Base-by-base conservation (phyloP, 1,140 invertebrate genomes). In the Ruditapes philippinarum region DNA sequence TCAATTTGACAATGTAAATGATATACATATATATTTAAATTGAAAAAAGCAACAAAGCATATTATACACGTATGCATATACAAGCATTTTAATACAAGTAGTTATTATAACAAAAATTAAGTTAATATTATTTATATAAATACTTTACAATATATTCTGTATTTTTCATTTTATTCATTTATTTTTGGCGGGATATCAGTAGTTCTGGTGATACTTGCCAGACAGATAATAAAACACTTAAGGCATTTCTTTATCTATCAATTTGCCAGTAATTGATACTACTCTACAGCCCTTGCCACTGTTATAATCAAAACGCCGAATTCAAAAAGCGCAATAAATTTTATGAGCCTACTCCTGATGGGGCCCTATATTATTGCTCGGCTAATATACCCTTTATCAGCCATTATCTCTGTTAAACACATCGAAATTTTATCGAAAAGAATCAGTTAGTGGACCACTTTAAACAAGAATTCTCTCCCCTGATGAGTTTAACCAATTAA, bases 241-340 rank as follows among this genome's bases (percentile, higher is more conserved):
- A 54, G 36, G 9, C 25, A 84, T 17, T 38, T 33, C 33, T 57
- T 70, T 84, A 73, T 84, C 65, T 84, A 84, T 51, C 65, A 84
- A 84, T 84, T 84, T 31, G 74, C 28, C 42, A 51, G 82, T 84
- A 84, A 84, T 84, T 84, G 82, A 84, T 84, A 70, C 45, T 31
- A 74, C 74, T 45, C 74, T 73, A 45, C 49, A 14, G n/a, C 49
- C 65, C 73, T 82, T 74, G 33, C 33, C 45, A 51, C 25, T 68
- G 36, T 31, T 25, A 25, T 54, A 51, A 84, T 73, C 65, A 84
- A 76, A 65, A 83, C 25, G 62, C 81, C 81, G 81, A 83, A 25
- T 83, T 83, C 81, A 31, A 83, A n/a, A 45, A 49, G 81, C 9
- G 81, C 81, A 70, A 84, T 84, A 84, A 84, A 74, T 73, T 84